A percentile compares a stretch with the other conserved stretches of the same genome.
These are phyloP conservation scores for Dendrolimus pini DNA, from an alignment of 2,888 invertebrate genomes.

Conservation along the genomic window DNA sequence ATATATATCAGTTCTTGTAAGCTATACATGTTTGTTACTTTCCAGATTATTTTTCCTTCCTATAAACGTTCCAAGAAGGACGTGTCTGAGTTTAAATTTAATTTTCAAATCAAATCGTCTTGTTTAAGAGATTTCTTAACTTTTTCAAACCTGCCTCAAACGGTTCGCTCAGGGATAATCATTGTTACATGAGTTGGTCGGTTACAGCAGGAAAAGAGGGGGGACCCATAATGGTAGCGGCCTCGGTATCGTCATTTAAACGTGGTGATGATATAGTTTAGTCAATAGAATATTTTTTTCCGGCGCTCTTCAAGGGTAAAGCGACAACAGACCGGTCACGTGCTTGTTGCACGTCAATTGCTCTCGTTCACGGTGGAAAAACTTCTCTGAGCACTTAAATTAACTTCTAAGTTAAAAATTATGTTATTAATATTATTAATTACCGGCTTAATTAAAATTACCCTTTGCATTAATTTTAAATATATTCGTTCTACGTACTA, in stretches of 20 bases:
- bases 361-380: neutral
- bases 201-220: neutral
- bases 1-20: too few relatives aligned
- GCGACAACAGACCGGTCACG: slow-evolving; percentile 19
- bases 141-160: neutral
- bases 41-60: too few relatives aligned
- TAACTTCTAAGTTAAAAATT: too few relatives aligned
- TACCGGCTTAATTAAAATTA: too few relatives aligned
- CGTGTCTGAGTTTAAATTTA: too few relatives aligned
- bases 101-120: too few relatives aligned
- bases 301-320: slow-evolving; percentile 35
- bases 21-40: too few relatives aligned
- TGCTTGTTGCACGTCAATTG: slow-evolving; percentile 13
- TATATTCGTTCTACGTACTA: too few relatives aligned
- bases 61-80: too few relatives aligned
- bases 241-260: slow-evolving; percentile 12
- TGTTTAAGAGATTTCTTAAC: neutral
- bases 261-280: slow-evolving; percentile 4
- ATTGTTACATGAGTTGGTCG: slow-evolving; percentile 3
- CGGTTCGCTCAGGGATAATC: neutral
- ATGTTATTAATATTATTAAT: too few relatives aligned
- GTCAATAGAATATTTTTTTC: slow-evolving; percentile 21
- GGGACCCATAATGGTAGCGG: slow-evolving; percentile 17
- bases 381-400: neutral
- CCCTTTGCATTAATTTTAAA: too few relatives aligned